Evolutionary conservation across 2,888 invertebrate species (phyloP), one percentile per base, ranked within the genome.

Genomic region (Lordiphosa fenestrarum): DNA sequence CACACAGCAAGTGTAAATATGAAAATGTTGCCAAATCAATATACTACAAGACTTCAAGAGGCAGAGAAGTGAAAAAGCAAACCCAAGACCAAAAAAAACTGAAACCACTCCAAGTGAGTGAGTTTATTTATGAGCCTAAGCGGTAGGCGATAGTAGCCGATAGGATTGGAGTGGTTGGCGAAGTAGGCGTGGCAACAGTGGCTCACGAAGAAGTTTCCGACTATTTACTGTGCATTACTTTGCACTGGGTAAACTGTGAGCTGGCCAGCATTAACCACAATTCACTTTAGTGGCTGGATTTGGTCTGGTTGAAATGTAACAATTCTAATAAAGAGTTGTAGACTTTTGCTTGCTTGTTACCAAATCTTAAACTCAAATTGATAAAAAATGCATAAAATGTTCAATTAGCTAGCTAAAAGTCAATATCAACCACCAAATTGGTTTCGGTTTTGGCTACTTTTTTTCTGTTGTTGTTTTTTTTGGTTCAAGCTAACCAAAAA

Each of bases 1-100:
- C 46, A 53, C 51, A 52, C 64, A 65, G 47, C 71, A 49, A 72
- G 72, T 69, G 76, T 62, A 82, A 82, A 82, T 71, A 84, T 75
- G 69, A 74, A 82, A 82, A 76, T 74, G 67, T 77, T 85, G 73
- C 82, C 75, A 84, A 75, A 81, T 84, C 77, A 84, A 73, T 73
- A 66, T 37, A 39, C 59, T 37, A 39, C 59, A 63, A 73, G 65
- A 66, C 50, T 46, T 55, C 61, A 64, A 70, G 63, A 61, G 66
- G 53, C 71, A 39, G 54, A 50, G 53, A 66, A 55, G 40, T 15
- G 23, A 41, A 48, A 53, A 12, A 53, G 53, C 13, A 25, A 53
- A 47, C 37, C 41, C 23, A 47, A 10, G 12, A 59, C 58, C 19
- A 15, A 53, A 42, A 53, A 66, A 40, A 15, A 15, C 1, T 1